Percentiles rank a stretch among this genome's conserved stretches.
phyloP scores from a whole-genome alignment of 2,113 vertebrate species.

The Zosterops hypoxanthus region DNA sequence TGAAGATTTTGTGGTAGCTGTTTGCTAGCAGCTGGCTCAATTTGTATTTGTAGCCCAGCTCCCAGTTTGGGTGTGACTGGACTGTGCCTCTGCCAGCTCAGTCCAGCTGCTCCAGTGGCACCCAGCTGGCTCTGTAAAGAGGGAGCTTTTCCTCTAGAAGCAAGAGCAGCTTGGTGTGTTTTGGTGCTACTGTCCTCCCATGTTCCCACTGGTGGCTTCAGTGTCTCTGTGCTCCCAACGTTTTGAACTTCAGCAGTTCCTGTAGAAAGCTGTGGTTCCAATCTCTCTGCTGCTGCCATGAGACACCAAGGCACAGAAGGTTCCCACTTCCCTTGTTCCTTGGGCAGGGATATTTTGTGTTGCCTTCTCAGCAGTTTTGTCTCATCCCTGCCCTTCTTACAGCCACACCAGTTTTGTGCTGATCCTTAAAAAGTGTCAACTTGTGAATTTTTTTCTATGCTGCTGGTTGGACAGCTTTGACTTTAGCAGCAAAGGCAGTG shows the following conservation, averaged over 20 bases:
- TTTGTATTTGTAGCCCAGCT: neutral
- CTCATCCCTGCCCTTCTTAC: neutral
- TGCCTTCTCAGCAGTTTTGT: neutral
- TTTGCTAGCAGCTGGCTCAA: neutral
- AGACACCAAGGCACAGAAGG: neutral
- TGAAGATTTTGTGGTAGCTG: neutral
- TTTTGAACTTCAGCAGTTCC: neutral
- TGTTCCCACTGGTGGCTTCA: neutral
- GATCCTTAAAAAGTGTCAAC: neutral
- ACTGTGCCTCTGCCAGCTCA: neutral
- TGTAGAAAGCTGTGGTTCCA: neutral
- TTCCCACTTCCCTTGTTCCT: neutral
- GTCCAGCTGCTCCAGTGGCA: neutral
- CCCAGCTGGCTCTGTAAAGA: neutral
- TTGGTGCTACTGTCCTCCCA: neutral
- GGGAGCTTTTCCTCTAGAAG: neutral
- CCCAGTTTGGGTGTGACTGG: neutral
- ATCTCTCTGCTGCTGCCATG: neutral
- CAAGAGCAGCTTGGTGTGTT: neutral
- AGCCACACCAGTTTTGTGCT: neutral
- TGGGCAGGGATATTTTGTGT: neutral
- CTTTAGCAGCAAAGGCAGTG: neutral
- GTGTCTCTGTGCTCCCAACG: accelerated
- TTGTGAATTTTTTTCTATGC: neutral
- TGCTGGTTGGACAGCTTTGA: neutral